Percentiles rank a stretch among this genome's conserved stretches.
These are phyloP conservation scores for Lapara coniferarum DNA, from an alignment of 2,888 invertebrate species.

Conservation along the genomic window DNA sequence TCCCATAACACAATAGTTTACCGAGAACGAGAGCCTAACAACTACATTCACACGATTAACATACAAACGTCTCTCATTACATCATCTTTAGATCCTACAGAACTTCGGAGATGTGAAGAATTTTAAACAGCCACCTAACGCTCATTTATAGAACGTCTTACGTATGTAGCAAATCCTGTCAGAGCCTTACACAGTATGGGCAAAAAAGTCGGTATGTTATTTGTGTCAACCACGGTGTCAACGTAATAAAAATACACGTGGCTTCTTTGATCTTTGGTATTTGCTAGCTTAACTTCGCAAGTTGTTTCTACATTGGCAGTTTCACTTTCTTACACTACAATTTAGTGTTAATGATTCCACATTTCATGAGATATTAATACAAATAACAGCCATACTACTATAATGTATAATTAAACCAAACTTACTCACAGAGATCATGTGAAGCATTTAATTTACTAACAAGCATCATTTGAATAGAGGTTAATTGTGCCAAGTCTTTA, in stretches of 20 bases:
- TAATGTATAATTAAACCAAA: neutral
- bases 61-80: constrained; percentile 48
- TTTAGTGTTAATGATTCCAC: too few species aligned
- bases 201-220: constrained; percentile 15
- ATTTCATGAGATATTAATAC: neutral
- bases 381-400: neutral
- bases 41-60: constrained; percentile 48
- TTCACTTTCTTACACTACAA: neutral
- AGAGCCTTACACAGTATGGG: neutral
- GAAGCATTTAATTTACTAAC: constrained; percentile 3
- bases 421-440: neutral
- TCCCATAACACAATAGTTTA: constrained; percentile 27
- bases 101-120: constrained; percentile 45
- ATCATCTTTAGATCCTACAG: constrained; percentile 48
- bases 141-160: constrained; percentile 12
- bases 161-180: constrained; percentile 14
- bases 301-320: neutral
- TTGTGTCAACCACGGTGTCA: too few species aligned
- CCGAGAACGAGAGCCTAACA: constrained; percentile 26
- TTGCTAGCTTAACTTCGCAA: neutral
- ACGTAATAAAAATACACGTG: constrained; percentile 17
- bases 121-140: constrained; percentile 41
- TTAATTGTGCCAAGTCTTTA: neutral
- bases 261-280: neutral
- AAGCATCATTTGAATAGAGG: constrained; percentile 3